Conservation (phyloP, 1,140 invertebrate species). For the Micrasema minimum region DNA sequence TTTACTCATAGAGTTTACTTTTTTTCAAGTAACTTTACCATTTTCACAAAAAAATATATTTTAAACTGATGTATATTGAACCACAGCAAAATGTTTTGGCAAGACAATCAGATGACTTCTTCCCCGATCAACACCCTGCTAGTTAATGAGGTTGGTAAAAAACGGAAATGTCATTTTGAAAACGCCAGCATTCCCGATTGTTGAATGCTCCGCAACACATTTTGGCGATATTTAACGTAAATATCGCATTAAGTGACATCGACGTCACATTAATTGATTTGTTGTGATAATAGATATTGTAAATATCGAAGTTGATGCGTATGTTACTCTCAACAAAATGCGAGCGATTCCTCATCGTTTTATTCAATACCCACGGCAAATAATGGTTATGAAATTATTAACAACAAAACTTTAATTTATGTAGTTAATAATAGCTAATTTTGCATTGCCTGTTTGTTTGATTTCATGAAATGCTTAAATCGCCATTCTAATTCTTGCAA, state of each 20-base stretch:
- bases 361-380: conserved; percentile 7
- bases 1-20: no score
- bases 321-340: conserved; percentile 19
- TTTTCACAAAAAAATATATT: conserved; percentile 36
- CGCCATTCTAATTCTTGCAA: no score
- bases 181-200: conserved; percentile 40
- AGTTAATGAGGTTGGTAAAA: conserved; percentile 43
- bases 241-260: conserved; percentile 5
- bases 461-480: no score
- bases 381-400: neutral
- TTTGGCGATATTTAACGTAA: conserved; percentile 16
- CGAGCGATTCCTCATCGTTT: conserved; percentile 9
- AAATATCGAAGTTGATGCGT: neutral
- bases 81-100: conserved; percentile 48
- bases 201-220: conserved; percentile 28
- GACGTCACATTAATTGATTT: conserved; percentile 8
- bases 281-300: neutral
- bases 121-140: conserved; percentile 43
- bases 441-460: no score
- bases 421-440: no score
- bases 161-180: conserved; percentile 38
- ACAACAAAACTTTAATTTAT: no score
- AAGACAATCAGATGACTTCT: conserved; percentile 39
- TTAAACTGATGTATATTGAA: conserved; percentile 35
- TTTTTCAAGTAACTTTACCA: conserved; percentile 42